phyloP scores from a whole-genome alignment of 2,888 invertebrate species.

The Limulus polyphemus region DNA sequence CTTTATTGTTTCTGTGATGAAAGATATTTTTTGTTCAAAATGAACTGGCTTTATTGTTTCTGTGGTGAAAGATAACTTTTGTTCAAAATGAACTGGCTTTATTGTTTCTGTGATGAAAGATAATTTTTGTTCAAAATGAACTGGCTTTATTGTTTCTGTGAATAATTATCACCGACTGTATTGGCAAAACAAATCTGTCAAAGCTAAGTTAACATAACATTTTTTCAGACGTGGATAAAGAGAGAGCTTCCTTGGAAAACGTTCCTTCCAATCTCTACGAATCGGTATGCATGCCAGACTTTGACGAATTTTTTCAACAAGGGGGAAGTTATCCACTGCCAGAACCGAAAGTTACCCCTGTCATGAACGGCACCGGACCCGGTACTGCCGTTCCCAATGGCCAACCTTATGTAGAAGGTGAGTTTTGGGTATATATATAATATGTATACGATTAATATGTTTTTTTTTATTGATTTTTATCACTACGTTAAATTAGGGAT shows the following conservation, averaged over 20 bases:
- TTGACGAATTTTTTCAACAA: conserved; percentile 52
- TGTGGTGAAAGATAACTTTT: neutral
- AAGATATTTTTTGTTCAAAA: too few relatives aligned
- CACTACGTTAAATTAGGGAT: too few relatives aligned
- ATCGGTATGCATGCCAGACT: conserved; percentile 63
- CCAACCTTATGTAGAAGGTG: conserved; percentile 20
- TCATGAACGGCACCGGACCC: conserved; percentile 29
- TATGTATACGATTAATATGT: too few relatives aligned
- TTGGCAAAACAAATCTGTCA: too few relatives aligned
- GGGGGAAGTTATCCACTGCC: conserved; percentile 35
- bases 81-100: neutral
- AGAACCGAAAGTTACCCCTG: conserved; percentile 35
- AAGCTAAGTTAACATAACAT: neutral
- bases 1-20: too few relatives aligned
- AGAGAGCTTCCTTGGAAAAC: conserved; percentile 56
- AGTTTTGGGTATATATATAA: conserved; percentile 2
- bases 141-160: too few relatives aligned
- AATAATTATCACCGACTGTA: too few relatives aligned
- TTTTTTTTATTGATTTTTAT: too few relatives aligned
- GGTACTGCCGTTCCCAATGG: conserved; percentile 9
- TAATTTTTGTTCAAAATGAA: neutral
- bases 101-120: neutral
- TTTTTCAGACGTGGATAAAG: conserved; percentile 53
- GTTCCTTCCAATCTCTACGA: conserved; percentile 64
- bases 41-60: too few relatives aligned